Conservation (phyloP, 2,888 invertebrate species). For the Tuta absoluta region DNA sequence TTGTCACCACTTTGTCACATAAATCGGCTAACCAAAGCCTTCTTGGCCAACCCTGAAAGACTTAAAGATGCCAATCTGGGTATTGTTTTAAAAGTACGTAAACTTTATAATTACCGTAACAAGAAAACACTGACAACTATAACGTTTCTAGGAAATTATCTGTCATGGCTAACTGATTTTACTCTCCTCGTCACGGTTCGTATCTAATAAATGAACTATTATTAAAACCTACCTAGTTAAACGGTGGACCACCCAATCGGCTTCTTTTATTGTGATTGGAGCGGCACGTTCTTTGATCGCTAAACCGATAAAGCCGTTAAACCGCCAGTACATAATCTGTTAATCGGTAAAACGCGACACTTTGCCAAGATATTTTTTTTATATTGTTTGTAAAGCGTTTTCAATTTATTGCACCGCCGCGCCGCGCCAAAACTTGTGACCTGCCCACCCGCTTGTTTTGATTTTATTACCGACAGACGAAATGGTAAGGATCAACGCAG, state of each 20-base stretch:
- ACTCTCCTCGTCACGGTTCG: not conserved
- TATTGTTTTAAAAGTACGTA: too few relatives aligned
- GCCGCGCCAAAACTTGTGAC: conserved; percentile 5
- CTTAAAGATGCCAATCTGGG: too few relatives aligned
- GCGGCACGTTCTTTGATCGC: conserved; percentile 6
- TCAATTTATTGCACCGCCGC: not conserved
- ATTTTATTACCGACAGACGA: not conserved
- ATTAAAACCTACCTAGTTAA: conserved; percentile 7
- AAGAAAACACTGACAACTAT: too few relatives aligned
- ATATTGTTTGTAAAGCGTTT: conserved; percentile 8
- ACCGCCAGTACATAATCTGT: not conserved
- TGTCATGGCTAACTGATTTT: too few relatives aligned
- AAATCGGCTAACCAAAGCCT: too few relatives aligned
- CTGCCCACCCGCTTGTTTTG: conserved; percentile 7
- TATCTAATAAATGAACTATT: conserved; percentile 2
- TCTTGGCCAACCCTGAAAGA: too few relatives aligned
- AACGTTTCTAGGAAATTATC: too few relatives aligned
- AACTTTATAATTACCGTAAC: too few relatives aligned
- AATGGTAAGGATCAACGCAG: conserved; percentile 3
- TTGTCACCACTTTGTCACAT: too few relatives aligned
- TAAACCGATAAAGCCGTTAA: conserved; percentile 8
- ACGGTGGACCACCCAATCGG: conserved; percentile 2
- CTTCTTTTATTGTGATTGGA: conserved; percentile 4
- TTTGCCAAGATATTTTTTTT: not conserved
- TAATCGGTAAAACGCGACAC: conserved; percentile 8